Conservation (phyloP, 92 coral and sea anemone species). For the Phenganax subtilis region DNA sequence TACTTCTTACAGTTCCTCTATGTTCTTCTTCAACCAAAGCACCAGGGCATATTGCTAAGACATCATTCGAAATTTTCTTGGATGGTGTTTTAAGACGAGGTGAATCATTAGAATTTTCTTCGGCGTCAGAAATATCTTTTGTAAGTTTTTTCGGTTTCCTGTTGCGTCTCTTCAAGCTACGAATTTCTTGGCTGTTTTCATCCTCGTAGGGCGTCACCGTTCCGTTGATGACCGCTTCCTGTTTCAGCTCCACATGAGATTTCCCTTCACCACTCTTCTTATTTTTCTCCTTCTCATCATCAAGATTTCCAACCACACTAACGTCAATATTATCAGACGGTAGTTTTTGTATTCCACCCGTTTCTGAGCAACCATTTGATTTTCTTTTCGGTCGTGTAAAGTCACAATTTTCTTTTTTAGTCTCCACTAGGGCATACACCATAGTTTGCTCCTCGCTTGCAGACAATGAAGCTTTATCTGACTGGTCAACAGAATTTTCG, state of each 20-base stretch:
- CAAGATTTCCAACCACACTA: neutral
- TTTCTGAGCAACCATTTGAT: neutral
- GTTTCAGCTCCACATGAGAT: too few species aligned
- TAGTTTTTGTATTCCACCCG: neutral
- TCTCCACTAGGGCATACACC: neutral
- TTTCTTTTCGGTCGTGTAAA: neutral
- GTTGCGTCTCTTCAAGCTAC: neutral
- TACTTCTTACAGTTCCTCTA: neutral
- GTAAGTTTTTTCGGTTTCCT: neutral
- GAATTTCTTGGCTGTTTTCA: neutral
- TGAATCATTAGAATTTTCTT: neutral
- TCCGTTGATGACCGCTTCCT: neutral
- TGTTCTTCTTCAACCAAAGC: constrained; percentile 1
- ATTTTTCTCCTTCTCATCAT: neutral
- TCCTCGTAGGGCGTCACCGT: neutral
- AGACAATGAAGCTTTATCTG: neutral
- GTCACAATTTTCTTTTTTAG: neutral
- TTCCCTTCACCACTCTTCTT: neutral
- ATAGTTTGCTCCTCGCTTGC: neutral
- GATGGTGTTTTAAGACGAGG: neutral
- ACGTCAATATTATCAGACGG: neutral
- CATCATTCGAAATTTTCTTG: neutral
- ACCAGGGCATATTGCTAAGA: constrained; percentile 1
- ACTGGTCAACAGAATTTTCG: neutral
- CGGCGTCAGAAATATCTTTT: neutral